Percentiles rank a stretch among this genome's conserved stretches.
phyloP scores from a whole-genome alignment of 2,797 vertebrate genomes.

The Epinephelus coioides region DNA sequence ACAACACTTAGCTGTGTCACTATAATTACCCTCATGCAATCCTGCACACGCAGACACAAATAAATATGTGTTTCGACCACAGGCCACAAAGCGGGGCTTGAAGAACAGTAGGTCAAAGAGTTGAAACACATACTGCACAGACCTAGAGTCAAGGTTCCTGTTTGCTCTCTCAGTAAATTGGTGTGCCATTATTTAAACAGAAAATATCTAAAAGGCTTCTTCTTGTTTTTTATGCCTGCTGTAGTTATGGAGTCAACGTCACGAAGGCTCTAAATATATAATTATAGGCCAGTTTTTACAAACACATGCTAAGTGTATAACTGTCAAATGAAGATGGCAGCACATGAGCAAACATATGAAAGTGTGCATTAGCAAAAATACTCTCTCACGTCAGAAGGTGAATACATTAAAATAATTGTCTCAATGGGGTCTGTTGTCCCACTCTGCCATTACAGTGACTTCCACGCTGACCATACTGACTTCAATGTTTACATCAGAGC shows the following conservation, averaged over 20 bases:
- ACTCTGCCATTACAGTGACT: constrained; percentile 28
- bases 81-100: constrained; percentile 49
- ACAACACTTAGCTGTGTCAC: constrained; percentile 68
- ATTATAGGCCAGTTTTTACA: constrained; percentile 56
- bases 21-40: constrained; percentile 59
- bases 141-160: constrained; percentile 54
- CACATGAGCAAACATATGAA: constrained; percentile 48
- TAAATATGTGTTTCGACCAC: constrained; percentile 64
- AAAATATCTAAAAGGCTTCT: constrained; percentile 64
- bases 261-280: constrained; percentile 52
- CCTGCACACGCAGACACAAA: constrained; percentile 46
- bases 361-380: constrained; percentile 58
- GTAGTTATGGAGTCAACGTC: constrained; percentile 39
- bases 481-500: constrained; percentile 52
- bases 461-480: constrained; percentile 34
- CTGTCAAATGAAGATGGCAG: constrained; percentile 46
- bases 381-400: constrained; percentile 48
- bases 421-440: constrained; percentile 64
- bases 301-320: constrained; percentile 49
- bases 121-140: constrained; percentile 56
- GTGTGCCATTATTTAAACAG: constrained; percentile 55
- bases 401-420: constrained; percentile 70
- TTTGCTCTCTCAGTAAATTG: constrained; percentile 56
- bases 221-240: constrained; percentile 44
- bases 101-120: constrained; percentile 62